A percentile compares a stretch with the other conserved stretches of the same genome.
These are phyloP conservation scores for Minunthozetes semirufus DNA, from an alignment of 2,888 invertebrate species.

Conservation along the genomic window DNA sequence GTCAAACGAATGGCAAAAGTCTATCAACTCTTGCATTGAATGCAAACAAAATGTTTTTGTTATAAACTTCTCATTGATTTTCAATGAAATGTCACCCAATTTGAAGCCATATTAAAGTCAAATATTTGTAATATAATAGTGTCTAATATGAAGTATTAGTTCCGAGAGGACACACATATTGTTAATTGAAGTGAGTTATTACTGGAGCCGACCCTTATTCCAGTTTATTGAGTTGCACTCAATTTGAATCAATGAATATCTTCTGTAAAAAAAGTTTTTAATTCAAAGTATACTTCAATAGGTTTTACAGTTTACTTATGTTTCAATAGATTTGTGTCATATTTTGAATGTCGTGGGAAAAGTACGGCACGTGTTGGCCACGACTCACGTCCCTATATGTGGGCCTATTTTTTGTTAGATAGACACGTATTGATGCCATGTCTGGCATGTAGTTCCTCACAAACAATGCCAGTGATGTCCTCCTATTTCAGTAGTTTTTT, in stretches of 20 bases:
- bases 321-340: conserved; percentile 3
- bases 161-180: background rate
- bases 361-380: background rate
- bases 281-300: too few relatives aligned
- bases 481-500: too few relatives aligned
- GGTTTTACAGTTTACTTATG: background rate
- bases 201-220: too few relatives aligned
- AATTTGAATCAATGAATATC: background rate
- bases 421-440: too few relatives aligned
- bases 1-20: too few relatives aligned
- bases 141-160: background rate
- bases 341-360: conserved; percentile 8
- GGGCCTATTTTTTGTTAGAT: background rate
- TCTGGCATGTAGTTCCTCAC: too few relatives aligned
- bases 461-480: too few relatives aligned
- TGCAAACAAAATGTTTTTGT: too few relatives aligned
- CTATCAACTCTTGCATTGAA: too few relatives aligned
- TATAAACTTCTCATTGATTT: too few relatives aligned
- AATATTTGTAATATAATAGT: background rate
- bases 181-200: too few relatives aligned
- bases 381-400: too few relatives aligned
- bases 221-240: background rate
- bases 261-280: background rate
- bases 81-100: background rate
- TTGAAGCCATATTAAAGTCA: background rate